Base-by-base conservation (phyloP, 2,888 invertebrate species). In the Dolichopus griseipennis region DNA sequence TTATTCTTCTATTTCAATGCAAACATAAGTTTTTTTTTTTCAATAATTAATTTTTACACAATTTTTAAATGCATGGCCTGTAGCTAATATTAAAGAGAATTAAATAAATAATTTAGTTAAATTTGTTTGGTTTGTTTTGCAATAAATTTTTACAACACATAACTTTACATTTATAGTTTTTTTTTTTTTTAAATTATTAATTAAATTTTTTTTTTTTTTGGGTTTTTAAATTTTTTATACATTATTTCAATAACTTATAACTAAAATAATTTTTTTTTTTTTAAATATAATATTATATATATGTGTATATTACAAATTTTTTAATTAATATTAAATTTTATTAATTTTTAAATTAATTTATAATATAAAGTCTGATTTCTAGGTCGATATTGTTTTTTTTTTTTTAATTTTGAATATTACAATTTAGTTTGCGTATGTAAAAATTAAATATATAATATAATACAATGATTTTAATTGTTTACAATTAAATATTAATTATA, bases 141-240 rank as follows among this genome's bases (percentile, higher is more conserved):
- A 52, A 52, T 52, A 52, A 52, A 15, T 52, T 52, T 52, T 52
- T 52, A 52, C 52, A 52, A 52, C 52, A 52, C 52, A 52, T 52
- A 52, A 52, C 52, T 52, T 52, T 52, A 52, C 52, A 52, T 6
- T 52, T 37, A 37, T 12, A 37, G 15, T 52, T 52, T 9, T 52
- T 12, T 12, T 52, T 52, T 12, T 18, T 52, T 18, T 6, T 52
- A 15, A 18, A 2, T 18, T 52, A 12, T 52, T 52, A 12, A 52
- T 27, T 27, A 27, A 27, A 27, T 27, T 27, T 27, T 27, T 12
- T 52, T 12, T 12, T 52, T 52, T 12, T 18, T 52, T 18, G 1
- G 9, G 2, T 52, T 18, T 18, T 52, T 52, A 52, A 12, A 52
- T 12, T 12, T 18, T 12, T 15, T 52, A 52, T 52, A 52, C 52